These are phyloP conservation scores for Cirrhinus mrigala DNA, from an alignment of 2,797 vertebrate species.

Conservation along the genomic window DNA sequence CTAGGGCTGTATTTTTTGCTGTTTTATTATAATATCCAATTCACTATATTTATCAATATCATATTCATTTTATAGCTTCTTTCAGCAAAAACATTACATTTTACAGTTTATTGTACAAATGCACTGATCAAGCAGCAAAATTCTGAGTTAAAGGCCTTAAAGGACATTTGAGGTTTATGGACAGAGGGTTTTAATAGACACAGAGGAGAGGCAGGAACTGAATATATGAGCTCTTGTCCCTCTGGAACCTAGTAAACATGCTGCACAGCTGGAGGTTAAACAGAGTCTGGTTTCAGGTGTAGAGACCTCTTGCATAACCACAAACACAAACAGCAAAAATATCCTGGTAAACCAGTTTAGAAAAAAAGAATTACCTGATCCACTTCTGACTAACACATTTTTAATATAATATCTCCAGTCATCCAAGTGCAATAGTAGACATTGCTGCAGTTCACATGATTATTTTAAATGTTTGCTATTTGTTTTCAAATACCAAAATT, in stretches of 20 bases:
- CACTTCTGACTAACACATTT: conserved; percentile 15
- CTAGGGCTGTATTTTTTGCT: no score
- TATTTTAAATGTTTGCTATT: background rate
- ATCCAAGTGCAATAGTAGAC: conserved; percentile 23
- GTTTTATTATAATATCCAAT: background rate
- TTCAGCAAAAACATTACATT: background rate
- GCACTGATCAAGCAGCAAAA: background rate
- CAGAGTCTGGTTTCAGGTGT: background rate
- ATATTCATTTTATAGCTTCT: background rate
- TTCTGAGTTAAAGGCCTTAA: background rate
- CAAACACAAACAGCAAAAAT: background rate
- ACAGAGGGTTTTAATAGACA: background rate
- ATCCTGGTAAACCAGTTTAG: background rate
- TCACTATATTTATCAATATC: background rate
- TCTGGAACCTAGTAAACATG: background rate
- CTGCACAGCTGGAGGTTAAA: background rate
- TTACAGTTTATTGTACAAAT: background rate
- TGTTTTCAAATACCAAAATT: conserved; percentile 12
- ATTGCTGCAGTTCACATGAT: conserved; percentile 10
- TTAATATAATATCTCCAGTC: background rate
- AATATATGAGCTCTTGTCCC: background rate
- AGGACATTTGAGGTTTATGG: background rate
- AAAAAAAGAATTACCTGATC: background rate
- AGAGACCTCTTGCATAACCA: background rate
- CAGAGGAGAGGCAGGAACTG: background rate